Conservation (phyloP, 1,140 invertebrate species). For the Luehdorfia chinensis region DNA sequence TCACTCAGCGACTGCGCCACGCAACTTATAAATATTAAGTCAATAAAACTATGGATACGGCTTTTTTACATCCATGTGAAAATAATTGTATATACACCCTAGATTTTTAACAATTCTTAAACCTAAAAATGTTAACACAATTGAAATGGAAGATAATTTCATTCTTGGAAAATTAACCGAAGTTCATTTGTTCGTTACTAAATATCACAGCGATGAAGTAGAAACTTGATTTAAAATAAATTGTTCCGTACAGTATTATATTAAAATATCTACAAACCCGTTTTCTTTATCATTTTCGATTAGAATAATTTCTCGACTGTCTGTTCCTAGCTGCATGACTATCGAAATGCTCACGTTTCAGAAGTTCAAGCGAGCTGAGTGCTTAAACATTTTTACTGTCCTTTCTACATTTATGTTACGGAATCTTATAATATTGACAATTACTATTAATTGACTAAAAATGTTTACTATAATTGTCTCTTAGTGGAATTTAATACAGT, state of each 20-base stretch:
- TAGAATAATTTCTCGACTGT: not conserved
- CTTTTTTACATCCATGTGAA: conserved; percentile 12
- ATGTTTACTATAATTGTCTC: not conserved
- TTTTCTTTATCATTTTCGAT: no score
- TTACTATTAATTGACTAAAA: not conserved
- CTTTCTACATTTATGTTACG: conserved; percentile 1
- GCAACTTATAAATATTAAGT: conserved; percentile 36
- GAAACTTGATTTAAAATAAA: no score
- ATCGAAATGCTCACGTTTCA: not conserved
- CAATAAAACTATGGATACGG: conserved; percentile 40
- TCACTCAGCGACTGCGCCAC: conserved; percentile 52
- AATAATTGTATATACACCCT: not conserved
- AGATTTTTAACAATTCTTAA: not conserved
- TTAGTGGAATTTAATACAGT: not conserved
- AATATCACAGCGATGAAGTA: not conserved
- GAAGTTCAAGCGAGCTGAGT: not conserved
- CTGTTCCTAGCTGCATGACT: not conserved
- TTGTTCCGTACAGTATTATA: no score
- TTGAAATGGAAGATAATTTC: not conserved
- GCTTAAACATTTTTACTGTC: not conserved
- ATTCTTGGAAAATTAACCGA: not conserved
- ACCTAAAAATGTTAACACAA: not conserved
- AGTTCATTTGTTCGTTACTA: not conserved
- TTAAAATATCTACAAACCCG: no score
- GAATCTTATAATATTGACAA: conserved; percentile 1